These are phyloP conservation scores for Gymnopithys bicolor DNA, from an alignment of 2,797 vertebrate genomes.

Conservation along the genomic window DNA sequence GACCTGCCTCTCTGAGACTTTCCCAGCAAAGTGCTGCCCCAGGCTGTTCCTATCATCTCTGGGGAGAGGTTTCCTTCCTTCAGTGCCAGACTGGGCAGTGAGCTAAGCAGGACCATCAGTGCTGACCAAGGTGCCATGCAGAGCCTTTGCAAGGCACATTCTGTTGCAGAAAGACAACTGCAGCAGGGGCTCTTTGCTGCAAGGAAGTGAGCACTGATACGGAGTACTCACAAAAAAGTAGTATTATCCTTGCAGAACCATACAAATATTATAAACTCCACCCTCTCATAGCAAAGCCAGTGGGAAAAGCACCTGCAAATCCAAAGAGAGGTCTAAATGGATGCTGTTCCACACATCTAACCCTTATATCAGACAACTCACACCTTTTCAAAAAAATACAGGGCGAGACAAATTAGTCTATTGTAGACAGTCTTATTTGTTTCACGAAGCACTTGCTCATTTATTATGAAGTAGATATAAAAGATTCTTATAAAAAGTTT, in stretches of 20 bases:
- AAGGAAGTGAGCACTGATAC: neutral
- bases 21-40: neutral
- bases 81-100: neutral
- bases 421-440: neutral
- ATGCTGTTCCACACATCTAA: neutral
- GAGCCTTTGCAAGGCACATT: neutral
- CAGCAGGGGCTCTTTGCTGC: neutral
- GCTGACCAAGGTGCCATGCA: neutral
- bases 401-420: neutral
- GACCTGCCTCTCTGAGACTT: neutral
- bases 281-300: neutral
- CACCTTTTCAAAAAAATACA: neutral
- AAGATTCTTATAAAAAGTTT: neutral
- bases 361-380: neutral
- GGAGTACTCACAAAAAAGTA: neutral
- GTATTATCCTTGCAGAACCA: neutral
- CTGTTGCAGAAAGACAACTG: neutral
- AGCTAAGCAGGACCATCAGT: neutral
- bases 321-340: neutral
- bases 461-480: neutral
- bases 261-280: neutral
- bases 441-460: neutral
- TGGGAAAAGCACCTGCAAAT: neutral
- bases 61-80: neutral
- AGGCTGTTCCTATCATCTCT: neutral